phyloP scores from a whole-genome alignment of 2,888 invertebrate species.

The Netelia fuscicornis region DNA sequence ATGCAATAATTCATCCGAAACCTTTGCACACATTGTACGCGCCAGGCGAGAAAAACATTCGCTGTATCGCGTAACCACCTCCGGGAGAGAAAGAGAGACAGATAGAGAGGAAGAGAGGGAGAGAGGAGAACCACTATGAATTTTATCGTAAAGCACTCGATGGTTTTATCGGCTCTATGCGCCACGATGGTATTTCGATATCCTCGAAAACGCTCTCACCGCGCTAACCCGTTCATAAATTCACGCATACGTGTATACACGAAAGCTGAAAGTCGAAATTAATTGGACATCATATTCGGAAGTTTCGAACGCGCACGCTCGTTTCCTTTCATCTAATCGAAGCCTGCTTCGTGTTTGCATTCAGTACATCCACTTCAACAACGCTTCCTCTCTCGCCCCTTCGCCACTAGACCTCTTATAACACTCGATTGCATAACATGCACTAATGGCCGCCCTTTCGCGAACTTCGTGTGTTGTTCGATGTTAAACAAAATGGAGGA shows the following conservation, averaged over 20 bases:
- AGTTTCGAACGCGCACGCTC: conserved; percentile 10
- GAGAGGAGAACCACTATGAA: conserved; percentile 35
- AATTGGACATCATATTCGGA: conserved; percentile 61
- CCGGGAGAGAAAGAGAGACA: not conserved
- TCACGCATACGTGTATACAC: not conserved
- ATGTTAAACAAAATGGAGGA: not conserved
- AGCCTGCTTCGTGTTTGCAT: not conserved
- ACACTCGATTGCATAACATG: conserved; percentile 36
- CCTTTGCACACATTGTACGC: conserved; percentile 30
- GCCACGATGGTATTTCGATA: conserved; percentile 44
- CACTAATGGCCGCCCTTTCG: conserved; percentile 8
- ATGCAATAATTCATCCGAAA: conserved; percentile 48
- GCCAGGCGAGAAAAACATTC: conserved; percentile 20
- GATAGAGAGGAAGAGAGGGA: not conserved
- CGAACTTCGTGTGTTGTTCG: conserved; percentile 30
- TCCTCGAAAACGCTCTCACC: conserved; percentile 21
- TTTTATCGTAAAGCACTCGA: conserved; percentile 48
- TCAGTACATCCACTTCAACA: not conserved
- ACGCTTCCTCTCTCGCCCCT: not conserved
- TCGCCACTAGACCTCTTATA: conserved; percentile 18
- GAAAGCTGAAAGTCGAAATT: conserved; percentile 46
- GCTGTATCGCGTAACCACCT: not conserved
- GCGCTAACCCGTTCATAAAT: conserved; percentile 18
- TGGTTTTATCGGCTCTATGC: conserved; percentile 32
- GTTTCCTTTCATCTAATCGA: conserved; percentile 34